phyloP scores from a whole-genome alignment of 1,140 invertebrate species.

The Microplitis mediator region DNA sequence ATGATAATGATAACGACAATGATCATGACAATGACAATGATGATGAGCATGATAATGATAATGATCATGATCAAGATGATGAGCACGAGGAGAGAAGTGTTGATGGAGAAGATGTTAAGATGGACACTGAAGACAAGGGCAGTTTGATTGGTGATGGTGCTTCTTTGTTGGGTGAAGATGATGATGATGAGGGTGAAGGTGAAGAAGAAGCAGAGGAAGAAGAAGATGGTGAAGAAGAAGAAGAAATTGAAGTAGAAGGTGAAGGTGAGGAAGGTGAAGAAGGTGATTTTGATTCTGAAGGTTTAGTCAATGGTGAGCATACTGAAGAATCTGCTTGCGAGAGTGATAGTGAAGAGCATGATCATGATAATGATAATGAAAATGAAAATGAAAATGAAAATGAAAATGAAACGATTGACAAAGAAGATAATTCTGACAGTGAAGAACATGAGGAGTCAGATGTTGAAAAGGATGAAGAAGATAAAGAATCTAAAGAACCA shows the following conservation, averaged over 20 bases:
- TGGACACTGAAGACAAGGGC: slow-evolving; percentile 43
- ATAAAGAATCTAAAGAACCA: not conserved
- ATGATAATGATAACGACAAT: slow-evolving; percentile 33
- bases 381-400: slow-evolving; percentile 16
- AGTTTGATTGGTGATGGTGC: slow-evolving; percentile 47
- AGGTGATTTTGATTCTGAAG: not conserved
- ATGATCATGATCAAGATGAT: not conserved
- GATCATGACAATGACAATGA: slow-evolving; percentile 15
- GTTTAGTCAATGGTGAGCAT: not conserved
- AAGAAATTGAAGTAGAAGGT: not conserved
- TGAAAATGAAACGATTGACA: not conserved
- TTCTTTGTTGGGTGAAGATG: slow-evolving; percentile 34
- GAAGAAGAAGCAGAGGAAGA: slow-evolving; percentile 36
- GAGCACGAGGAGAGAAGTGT: slow-evolving; percentile 33
- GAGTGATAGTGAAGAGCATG: not conserved
- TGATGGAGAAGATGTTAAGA: slow-evolving; percentile 35
- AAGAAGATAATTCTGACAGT: not conserved
- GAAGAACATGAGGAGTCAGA: not conserved
- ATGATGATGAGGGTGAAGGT: slow-evolving; percentile 43
- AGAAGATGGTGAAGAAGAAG: slow-evolving; percentile 13
- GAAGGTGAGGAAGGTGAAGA: slow-evolving; percentile 27
- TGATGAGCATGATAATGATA: not conserved
- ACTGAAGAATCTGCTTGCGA: not conserved
- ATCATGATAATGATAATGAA: slow-evolving; percentile 9
- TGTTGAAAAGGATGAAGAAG: not conserved